Percentiles rank a stretch among this genome's conserved stretches.
phyloP scores from a whole-genome alignment of 53 echinoderm and acorn worm genomes.

The Temnopleurus reevesii region DNA sequence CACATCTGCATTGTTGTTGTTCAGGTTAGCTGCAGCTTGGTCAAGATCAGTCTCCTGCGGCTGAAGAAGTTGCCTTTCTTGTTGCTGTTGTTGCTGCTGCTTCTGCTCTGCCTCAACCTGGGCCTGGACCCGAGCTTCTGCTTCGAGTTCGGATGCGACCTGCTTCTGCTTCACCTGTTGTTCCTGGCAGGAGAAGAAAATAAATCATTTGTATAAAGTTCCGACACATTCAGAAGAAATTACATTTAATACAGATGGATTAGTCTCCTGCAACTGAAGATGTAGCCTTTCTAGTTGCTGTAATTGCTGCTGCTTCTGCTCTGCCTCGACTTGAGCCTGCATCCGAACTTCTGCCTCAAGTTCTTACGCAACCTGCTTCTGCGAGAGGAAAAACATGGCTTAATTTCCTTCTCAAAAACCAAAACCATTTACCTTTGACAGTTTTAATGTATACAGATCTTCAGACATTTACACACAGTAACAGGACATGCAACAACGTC shows the following conservation, averaged over 20 bases:
- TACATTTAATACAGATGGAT: too few relatives aligned
- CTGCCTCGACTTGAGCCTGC: constrained; percentile 49
- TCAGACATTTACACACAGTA: too few relatives aligned
- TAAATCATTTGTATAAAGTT: background rate
- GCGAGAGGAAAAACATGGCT: too few relatives aligned
- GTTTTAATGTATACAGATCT: too few relatives aligned
- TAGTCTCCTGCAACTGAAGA: background rate
- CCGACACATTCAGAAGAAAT: too few relatives aligned
- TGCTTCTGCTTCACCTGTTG: constrained; percentile 84
- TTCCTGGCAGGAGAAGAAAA: constrained; percentile 61
- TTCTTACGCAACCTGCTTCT: constrained; percentile 76
- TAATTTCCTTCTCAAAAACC: too few relatives aligned
- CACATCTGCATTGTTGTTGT: constrained; percentile 37
- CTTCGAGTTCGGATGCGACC: constrained; percentile 75
- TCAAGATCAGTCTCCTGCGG: background rate
- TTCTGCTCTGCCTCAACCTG: constrained; percentile 53
- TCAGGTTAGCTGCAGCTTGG: constrained; percentile 8
- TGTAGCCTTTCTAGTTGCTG: background rate
- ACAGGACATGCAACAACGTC: too few relatives aligned
- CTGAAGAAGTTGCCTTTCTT: constrained; percentile 11
- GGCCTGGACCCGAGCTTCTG: constrained; percentile 58
- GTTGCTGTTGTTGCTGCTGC: constrained; percentile 11
- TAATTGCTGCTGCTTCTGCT: constrained; percentile 27
- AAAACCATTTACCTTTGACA: too few relatives aligned
- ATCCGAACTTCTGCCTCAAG: constrained; percentile 68